phyloP scores from a whole-genome alignment of 2,797 vertebrate species.

The Anabacerthia variegaticeps region DNA sequence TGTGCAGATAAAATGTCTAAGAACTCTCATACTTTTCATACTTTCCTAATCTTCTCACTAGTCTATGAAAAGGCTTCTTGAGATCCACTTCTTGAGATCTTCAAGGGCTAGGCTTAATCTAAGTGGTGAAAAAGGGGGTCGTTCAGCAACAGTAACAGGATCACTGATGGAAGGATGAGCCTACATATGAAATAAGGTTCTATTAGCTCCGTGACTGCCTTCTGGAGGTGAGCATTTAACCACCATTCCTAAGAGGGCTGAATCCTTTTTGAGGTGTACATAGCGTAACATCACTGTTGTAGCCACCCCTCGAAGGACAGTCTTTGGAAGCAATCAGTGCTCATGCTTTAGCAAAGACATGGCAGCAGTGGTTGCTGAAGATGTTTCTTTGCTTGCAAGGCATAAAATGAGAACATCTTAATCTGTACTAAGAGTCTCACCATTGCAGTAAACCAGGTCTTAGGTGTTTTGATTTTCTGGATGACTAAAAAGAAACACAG shows the following conservation, averaged over 20 bases:
- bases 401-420: neutral
- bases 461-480: neutral
- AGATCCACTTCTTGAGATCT: neutral
- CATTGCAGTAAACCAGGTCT: neutral
- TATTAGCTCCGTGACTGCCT: neutral
- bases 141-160: neutral
- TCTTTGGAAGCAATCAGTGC: neutral
- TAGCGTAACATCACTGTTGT: neutral
- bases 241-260: neutral
- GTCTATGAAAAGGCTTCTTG: neutral
- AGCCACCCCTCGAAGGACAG: neutral
- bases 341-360: neutral
- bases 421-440: neutral
- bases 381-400: neutral
- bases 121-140: neutral
- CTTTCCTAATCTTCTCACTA: neutral
- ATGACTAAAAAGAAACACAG: neutral
- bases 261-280: neutral
- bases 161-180: neutral
- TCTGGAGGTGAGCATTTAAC: neutral
- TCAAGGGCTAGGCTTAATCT: neutral
- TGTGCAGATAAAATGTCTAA: neutral
- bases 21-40: neutral
- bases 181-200: neutral
- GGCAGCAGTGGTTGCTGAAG: neutral